Conservation (phyloP, 2,113 vertebrate genomes). For the Centropus bengalensis region DNA sequence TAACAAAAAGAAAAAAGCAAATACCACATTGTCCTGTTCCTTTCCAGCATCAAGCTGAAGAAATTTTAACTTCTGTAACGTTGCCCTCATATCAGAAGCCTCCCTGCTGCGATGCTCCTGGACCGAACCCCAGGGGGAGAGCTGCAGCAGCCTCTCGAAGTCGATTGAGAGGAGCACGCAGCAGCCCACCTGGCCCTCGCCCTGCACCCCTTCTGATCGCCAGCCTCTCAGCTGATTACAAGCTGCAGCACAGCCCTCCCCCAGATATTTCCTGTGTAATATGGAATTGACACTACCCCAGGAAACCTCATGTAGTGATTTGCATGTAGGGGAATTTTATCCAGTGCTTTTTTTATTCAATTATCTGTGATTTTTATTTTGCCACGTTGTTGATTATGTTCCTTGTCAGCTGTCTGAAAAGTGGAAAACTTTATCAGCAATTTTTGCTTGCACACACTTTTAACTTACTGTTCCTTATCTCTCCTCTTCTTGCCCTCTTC, state of each 20-base stretch:
- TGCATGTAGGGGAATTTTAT: background rate
- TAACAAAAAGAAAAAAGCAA: background rate
- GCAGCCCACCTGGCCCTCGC: background rate
- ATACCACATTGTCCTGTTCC: slow-evolving; percentile 2
- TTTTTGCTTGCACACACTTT: background rate
- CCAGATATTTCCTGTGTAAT: background rate
- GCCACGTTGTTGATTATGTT: background rate
- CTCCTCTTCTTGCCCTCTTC: background rate
- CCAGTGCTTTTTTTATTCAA: background rate
- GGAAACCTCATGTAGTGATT: background rate
- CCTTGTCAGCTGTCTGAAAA: background rate
- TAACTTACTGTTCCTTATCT: background rate
- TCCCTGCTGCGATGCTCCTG: background rate
- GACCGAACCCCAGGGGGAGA: background rate
- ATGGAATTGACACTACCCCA: background rate
- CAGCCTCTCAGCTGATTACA: background rate
- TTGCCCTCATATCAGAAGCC: background rate
- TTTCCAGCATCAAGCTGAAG: slow-evolving; percentile 33
- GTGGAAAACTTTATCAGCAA: background rate
- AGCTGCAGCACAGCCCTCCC: background rate
- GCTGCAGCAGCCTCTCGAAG: background rate
- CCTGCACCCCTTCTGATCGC: background rate
- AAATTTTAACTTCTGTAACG: background rate
- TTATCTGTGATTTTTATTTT: background rate
- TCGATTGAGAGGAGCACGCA: background rate